phyloP scores from a whole-genome alignment of 2,797 vertebrate species.

The Gobionotothen gibberifrons region DNA sequence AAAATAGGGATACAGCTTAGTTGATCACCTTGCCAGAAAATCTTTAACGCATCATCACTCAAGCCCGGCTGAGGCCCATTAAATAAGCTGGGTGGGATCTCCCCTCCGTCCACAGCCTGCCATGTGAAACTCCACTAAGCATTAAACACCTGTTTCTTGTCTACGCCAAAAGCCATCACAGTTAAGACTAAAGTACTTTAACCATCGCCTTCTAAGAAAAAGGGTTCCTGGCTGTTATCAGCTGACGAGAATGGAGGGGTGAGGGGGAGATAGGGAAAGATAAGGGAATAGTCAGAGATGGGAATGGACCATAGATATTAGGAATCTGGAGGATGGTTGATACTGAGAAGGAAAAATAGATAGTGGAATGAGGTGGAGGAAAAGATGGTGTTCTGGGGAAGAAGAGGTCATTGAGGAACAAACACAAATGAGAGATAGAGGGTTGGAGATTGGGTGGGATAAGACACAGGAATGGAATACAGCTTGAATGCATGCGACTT shows the following conservation, averaged over 20 bases:
- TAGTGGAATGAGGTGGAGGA: constrained; percentile 11
- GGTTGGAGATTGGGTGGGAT: constrained; percentile 29
- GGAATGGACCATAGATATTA: constrained; percentile 16
- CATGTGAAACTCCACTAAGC: constrained; percentile 58
- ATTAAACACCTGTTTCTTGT: constrained; percentile 75
- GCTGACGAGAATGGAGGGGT: constrained; percentile 22
- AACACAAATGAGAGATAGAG: constrained; percentile 22
- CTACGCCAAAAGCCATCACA: constrained; percentile 43
- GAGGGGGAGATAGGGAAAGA: constrained; percentile 11
- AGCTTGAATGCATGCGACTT: constrained; percentile 24
- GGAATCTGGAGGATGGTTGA: constrained; percentile 10
- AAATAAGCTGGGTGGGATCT: constrained; percentile 44
- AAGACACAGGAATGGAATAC: constrained; percentile 33
- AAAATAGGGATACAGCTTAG: constrained; percentile 59
- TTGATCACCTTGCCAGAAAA: constrained; percentile 76
- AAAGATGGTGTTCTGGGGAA: constrained; percentile 25
- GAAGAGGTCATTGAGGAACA: constrained; percentile 39
- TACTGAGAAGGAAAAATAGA: constrained; percentile 21
- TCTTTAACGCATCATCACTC: constrained; percentile 76
- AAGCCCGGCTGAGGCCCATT: constrained; percentile 44
- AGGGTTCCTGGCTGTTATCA: constrained; percentile 20
- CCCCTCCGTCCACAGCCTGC: constrained; percentile 48
- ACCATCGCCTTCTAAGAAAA: constrained; percentile 10
- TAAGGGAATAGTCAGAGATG: constrained; percentile 18
- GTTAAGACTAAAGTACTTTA: constrained; percentile 49